Conservation (phyloP, 2,888 invertebrate genomes). For the Caradrina kadenii region DNA sequence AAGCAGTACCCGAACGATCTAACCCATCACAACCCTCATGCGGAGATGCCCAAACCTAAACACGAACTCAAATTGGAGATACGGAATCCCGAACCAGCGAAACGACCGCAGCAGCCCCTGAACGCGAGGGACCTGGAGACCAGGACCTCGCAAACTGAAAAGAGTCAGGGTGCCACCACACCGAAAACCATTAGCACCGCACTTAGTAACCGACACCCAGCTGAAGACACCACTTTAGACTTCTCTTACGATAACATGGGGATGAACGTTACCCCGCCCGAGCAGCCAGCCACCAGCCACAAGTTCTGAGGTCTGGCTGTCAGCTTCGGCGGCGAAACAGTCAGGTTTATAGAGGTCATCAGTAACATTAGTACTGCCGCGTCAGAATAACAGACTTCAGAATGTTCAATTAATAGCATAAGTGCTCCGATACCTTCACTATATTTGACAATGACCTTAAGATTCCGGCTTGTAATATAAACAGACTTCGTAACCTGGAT, state of each 20-base stretch:
- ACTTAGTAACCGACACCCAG: slow-evolving; percentile 93
- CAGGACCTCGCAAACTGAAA: slow-evolving; percentile 84
- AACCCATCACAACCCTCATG: slow-evolving; percentile 87
- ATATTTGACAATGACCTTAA: slow-evolving; percentile 15
- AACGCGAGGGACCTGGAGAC: slow-evolving; percentile 83
- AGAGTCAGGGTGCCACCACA: slow-evolving; percentile 90
- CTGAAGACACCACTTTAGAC: slow-evolving; percentile 94
- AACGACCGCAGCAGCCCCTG: slow-evolving; percentile 79
- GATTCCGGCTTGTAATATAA: slow-evolving; percentile 33
- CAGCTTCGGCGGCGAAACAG: slow-evolving; percentile 69
- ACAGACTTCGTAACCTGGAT: slow-evolving; percentile 21
- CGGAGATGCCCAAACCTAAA: slow-evolving; percentile 84
- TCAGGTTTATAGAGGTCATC: slow-evolving; percentile 64
- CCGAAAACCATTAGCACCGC: slow-evolving; percentile 93
- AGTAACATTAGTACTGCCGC: slow-evolving; percentile 38
- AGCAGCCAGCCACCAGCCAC: slow-evolving; percentile 79
- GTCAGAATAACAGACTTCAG: slow-evolving; percentile 33
- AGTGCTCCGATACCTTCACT: neutral
- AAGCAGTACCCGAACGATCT: slow-evolving; percentile 85
- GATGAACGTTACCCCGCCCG: slow-evolving; percentile 92
- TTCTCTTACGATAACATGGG: slow-evolving; percentile 95
- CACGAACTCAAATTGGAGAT: slow-evolving; percentile 85
- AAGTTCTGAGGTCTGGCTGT: slow-evolving; percentile 79
- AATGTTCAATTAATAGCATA: slow-evolving; percentile 11
- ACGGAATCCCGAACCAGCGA: slow-evolving; percentile 83